These are phyloP conservation scores for Cossypha polioptera DNA, from an alignment of 2,797 vertebrate genomes.

Conservation along the genomic window DNA sequence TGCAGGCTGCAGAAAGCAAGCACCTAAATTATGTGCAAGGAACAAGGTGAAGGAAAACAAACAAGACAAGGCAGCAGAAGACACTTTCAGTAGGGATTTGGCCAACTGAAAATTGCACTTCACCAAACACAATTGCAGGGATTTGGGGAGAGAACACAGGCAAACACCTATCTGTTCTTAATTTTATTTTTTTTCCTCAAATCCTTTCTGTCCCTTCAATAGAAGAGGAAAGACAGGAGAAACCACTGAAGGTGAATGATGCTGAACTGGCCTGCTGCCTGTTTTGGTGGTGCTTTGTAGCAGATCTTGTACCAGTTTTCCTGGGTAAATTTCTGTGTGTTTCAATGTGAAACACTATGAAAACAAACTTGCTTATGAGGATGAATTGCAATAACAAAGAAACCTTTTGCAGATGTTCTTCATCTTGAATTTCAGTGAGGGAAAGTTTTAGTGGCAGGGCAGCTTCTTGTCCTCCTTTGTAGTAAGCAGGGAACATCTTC, in stretches of 20 bases:
- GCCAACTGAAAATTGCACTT: not conserved
- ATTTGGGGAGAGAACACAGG: not conserved
- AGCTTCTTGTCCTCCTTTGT: not conserved
- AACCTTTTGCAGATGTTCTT: not conserved
- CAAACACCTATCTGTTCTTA: not conserved
- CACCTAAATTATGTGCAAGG: not conserved
- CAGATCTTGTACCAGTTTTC: not conserved
- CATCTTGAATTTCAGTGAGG: not conserved
- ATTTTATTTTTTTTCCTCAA: not conserved
- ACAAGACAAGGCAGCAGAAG: not conserved
- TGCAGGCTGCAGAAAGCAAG: not conserved
- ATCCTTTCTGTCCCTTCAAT: not conserved
- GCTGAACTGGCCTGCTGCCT: not conserved
- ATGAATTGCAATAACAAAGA: not conserved
- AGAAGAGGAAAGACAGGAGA: not conserved
- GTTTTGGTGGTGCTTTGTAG: not conserved
- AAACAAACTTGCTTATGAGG: not conserved
- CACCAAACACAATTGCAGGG: fast-evolving
- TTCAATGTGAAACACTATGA: not conserved
- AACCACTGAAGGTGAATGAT: not conserved
- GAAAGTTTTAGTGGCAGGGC: not conserved
- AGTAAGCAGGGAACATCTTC: not conserved
- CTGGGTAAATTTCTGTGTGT: not conserved
- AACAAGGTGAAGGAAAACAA: not conserved
- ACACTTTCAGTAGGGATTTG: not conserved